Base-by-base conservation (phyloP, 2,888 invertebrate species). In the Steinernema carpocapsae region DNA sequence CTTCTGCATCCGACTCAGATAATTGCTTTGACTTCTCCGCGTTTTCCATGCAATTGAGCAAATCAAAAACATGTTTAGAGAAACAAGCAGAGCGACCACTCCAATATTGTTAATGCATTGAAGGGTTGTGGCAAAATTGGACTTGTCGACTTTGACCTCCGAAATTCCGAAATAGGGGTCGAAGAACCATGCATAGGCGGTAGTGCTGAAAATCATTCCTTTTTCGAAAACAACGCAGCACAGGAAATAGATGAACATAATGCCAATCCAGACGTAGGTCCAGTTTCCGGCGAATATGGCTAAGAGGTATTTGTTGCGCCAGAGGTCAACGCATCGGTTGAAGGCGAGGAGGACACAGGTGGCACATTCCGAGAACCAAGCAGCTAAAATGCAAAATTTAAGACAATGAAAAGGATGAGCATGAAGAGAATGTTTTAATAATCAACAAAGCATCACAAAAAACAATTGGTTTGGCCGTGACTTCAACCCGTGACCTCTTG, bases 161-260 rank as follows among this genome's bases (percentile, higher is more conserved):
- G 52, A 24, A n/a, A 74, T 42, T 12, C 71, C 71, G 42, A 43
- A 74, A 45, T 74, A 74, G 0, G 74, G 74, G 48, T 74, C 70
- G 37, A 74, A 74, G 42, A 74, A 74, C 42, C 59, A 74, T 51
- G 74, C 74, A 6, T 71, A 70, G 17, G 22, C 52, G 1, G 37
- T 64, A 7, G 74, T 70, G 51, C 70, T 71, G 70, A 46, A 74
- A 37, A 74, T 26, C n/a, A 70, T 43, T 0, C 70, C 70, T 46
- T 29, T 24, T 45, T 2, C n/a, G 37, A 74, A 74, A 1, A 24
- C 14, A 4, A 29, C 14, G 14, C 71, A 24, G 26, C 26, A 45
- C 2, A 52, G 10, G 22, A 64, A 45, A 24, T 70, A 74, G 4
- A 59, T 0, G 1, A 74, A 24, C 0, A 24, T 29, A 1, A 70